Evolutionary conservation across 2,888 invertebrate genomes (phyloP).

Genomic region (Calliphora vomitoria): DNA sequence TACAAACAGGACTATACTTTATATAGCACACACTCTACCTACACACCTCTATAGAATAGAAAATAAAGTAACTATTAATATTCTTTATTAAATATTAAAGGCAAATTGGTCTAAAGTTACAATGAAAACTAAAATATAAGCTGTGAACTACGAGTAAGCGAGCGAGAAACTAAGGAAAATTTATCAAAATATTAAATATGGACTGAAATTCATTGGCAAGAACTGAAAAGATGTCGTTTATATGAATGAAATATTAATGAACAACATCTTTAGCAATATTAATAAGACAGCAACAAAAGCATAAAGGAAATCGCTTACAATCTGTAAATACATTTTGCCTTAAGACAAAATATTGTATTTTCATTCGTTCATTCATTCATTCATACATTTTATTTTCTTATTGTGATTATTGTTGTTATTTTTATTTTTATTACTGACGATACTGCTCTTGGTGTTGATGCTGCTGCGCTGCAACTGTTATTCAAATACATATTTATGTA

Average conservation of each 20-base stretch:
- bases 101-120: too few relatives aligned
- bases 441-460: not conserved
- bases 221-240: not conserved
- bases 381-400: not conserved
- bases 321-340: conserved; percentile 28
- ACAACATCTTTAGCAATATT: conserved; percentile 29
- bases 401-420: conserved; percentile 12
- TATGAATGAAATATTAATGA: conserved; percentile 15
- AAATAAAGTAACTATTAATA: too few relatives aligned
- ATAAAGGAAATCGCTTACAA: conserved; percentile 12
- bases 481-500: not conserved
- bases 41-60: too few relatives aligned
- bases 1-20: too few relatives aligned
- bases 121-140: too few relatives aligned
- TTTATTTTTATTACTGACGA: conserved; percentile 11
- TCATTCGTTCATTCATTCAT: not conserved
- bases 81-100: too few relatives aligned
- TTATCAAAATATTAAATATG: not conserved
- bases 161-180: not conserved
- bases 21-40: too few relatives aligned
- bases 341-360: conserved; percentile 7
- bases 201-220: not conserved
- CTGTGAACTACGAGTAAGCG: not conserved
- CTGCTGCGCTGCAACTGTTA: not conserved
- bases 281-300: not conserved